Base-by-base conservation (phyloP, 2,888 invertebrate species). In the Odontothrips loti region DNA sequence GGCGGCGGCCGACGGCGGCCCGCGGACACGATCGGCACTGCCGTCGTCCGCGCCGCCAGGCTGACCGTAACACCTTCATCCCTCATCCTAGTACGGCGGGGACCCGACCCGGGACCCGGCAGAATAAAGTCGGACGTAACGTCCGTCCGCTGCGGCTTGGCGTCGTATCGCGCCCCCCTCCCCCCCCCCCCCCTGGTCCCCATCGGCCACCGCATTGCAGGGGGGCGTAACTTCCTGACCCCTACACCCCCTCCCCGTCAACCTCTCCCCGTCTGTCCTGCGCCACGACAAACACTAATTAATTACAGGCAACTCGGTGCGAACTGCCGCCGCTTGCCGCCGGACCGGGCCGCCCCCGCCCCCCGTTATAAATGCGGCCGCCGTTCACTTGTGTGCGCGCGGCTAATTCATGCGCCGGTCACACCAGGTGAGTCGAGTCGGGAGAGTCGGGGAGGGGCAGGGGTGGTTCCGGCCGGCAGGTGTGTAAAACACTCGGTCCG, bases 261-360 rank as follows among this genome's bases (percentile, higher is more conserved):
- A 43, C 34, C 34, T 43, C 51, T 51, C 12, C 48, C 34, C 34
- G 34, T 43, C 15, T 12, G 51, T 20, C 51, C 51, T 51, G 68
- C 23, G 23, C 11, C 68, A 27, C 68, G 68, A 75, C 68, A 75
- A 75, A 75, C 68, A 75, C 68, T 75, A 75, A 75, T 75, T 75
- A 75, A 75, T 75, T 75, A 75, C 68, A 23, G 27, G 68, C 23
- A 75, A 75, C 68, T 75, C 68, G n/a, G 68, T 75, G 68, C 27
- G 68, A 75, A 75, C 68, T 75, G 68, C 68, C 58, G 58, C 15
- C 68, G 58, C 58, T 58, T 58, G 51, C 8, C 17, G 51, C 17
- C 17, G n/a, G 58, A 58, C 58, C 58, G 58, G 20, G 58, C 58
- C 58, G 58, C 17, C 12, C 51, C 51, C 15, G 17, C 51, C 12